Evolutionary conservation across 2,113 vertebrate genomes (phyloP).

Genomic region (Lophura nycthemera): DNA sequence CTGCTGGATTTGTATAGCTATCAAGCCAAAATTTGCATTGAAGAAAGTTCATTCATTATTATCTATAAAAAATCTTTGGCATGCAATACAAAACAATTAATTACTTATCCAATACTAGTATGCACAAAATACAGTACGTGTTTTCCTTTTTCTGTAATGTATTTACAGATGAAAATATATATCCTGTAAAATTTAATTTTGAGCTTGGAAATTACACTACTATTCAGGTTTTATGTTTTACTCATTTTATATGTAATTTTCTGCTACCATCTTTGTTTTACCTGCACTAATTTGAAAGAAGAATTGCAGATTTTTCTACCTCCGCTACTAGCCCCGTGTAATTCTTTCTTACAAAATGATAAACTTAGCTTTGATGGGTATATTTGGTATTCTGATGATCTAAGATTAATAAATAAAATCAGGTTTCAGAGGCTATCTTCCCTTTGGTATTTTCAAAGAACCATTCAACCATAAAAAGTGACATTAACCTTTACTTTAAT

Average conservation of each 20-base stretch:
- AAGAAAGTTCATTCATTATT: not conserved
- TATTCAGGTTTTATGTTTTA: not conserved
- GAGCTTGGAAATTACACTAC: not conserved
- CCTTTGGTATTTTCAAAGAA: constrained; percentile 54
- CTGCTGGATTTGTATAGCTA: not conserved
- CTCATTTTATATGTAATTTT: not conserved
- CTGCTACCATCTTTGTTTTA: not conserved
- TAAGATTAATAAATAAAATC: constrained; percentile 60
- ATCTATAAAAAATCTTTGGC: not conserved
- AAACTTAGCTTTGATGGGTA: not conserved
- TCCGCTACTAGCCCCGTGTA: not conserved
- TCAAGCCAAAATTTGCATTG: not conserved
- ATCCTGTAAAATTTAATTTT: not conserved
- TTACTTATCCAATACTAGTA: not conserved
- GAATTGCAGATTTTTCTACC: not conserved
- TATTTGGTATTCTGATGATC: constrained; percentile 3
- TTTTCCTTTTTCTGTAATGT: not conserved
- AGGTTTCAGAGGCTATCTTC: constrained; percentile 35
- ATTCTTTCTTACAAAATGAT: not conserved
- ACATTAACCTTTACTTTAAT: constrained; percentile 75
- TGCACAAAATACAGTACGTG: not conserved
- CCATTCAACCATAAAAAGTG: constrained; percentile 60
- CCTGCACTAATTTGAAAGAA: not conserved
- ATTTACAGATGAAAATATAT: not conserved
- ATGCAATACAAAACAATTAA: not conserved